Evolutionary conservation across 2,888 invertebrate genomes (phyloP), one percentile per base, ranked within the genome.

Genomic region (Rambutsinella grinnellia): DNA sequence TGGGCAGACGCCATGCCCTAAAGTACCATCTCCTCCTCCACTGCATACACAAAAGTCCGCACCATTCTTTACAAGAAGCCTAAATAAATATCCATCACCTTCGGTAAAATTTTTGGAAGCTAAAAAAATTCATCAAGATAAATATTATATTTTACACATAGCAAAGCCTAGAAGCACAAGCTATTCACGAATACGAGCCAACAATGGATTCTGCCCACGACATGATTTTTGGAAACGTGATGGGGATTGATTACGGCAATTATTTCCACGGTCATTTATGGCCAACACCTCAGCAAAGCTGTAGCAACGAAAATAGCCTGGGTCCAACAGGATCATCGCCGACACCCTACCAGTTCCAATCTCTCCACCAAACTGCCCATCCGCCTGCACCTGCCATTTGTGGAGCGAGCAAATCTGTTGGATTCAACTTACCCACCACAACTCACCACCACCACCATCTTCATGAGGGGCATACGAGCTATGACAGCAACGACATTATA

Each of bases 201-300:
- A 49, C 66, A 1, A 36, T 46, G 1, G 76, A 76, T 46, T 70
- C 70, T 1, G 66, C 70, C 13, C 76, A 76, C 49, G 76, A 76
- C 47, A 76, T 76, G 76, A 76, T 76, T 36, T 76, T 76, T 44
- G 76, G 76, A 23, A 70, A 76, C 27, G 66, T 76, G 2, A 70
- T 76, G 70, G 76, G 76, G 0, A 23, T 65, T 19, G 47, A 76
- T 23, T 76, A 76, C 23, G 76, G 76, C 23, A 70, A 66, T 23
- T 76, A 51, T 46, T 28, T 65, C 27, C 76, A 76, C 21, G 76
- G 49, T 19, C 68, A 54, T 1, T 53, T 76, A 15, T 76, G 76
- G 76, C 36, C 36, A 36, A 17, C 68, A n/a, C 56, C 62, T 17
- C 67, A 24, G 57, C 44, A 56, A 36, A 36, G 36, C 13, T 36